Percentiles rank a stretch among this genome's conserved stretches.
Conservation (phyloP, 2,888 invertebrate genomes). For the Eupeodes luniger region DNA sequence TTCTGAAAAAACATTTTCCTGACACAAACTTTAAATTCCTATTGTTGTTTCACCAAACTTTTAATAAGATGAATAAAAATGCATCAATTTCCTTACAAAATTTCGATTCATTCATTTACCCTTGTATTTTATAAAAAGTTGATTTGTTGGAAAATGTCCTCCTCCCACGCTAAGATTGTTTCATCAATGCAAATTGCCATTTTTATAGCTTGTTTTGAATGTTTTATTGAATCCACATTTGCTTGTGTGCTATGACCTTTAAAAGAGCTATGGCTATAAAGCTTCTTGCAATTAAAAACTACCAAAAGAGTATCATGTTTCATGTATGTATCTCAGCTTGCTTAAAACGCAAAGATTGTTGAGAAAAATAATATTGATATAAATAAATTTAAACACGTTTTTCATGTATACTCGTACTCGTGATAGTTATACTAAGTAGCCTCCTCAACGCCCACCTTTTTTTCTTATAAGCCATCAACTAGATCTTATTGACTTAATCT, state of each 20-base stretch:
- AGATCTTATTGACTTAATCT: constrained; percentile 27
- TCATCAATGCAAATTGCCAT: too few relatives aligned
- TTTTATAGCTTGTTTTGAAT: too few relatives aligned
- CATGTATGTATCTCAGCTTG: not conserved
- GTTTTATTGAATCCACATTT: too few relatives aligned
- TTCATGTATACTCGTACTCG: not conserved
- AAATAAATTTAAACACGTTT: constrained; percentile 22
- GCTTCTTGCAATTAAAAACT: not conserved
- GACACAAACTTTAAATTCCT: too few relatives aligned
- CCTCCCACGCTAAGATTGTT: too few relatives aligned
- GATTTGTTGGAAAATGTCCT: too few relatives aligned
- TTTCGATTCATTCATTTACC: too few relatives aligned
- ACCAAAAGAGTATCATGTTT: not conserved
- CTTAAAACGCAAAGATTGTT: not conserved
- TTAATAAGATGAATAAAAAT: too few relatives aligned
- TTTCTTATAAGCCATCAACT: not conserved
- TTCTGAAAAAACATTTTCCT: too few relatives aligned
- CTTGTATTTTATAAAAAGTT: too few relatives aligned
- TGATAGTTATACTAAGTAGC: not conserved
- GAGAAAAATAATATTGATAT: not conserved
- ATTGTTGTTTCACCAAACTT: too few relatives aligned
- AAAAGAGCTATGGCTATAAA: not conserved
- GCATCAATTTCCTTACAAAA: too few relatives aligned
- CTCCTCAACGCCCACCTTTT: constrained; percentile 20
- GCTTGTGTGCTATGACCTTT: not conserved